A percentile compares a stretch with the other conserved stretches of the same genome.
Conservation (phyloP, 2,113 vertebrate genomes). For the Alligator sinensis region DNA sequence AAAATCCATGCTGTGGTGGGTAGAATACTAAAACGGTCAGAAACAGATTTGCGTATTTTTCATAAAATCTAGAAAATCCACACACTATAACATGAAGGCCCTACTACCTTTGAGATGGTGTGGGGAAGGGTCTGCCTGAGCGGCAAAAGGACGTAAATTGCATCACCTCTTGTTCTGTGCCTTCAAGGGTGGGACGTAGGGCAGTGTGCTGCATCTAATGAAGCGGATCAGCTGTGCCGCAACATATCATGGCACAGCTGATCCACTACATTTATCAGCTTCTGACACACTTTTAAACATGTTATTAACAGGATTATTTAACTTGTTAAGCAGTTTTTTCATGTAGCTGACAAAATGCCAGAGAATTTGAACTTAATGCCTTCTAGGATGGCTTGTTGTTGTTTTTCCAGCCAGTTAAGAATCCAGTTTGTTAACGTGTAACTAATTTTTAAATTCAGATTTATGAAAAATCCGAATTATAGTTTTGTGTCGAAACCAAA, state of each 20-base stretch:
- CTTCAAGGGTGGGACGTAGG: no score
- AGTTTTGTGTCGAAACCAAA: not conserved
- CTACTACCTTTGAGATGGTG: no score
- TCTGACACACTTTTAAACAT: no score
- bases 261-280: no score
- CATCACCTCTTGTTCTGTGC: no score
- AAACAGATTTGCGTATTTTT: not conserved
- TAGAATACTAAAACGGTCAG: not conserved
- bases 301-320: not conserved
- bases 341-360: not conserved
- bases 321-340: not conserved
- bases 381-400: not conserved
- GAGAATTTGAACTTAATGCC: not conserved
- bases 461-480: no score
- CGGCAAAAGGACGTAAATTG: no score
- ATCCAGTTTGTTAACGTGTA: not conserved
- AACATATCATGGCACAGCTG: no score
- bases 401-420: not conserved
- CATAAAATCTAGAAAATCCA: constrained; percentile 21
- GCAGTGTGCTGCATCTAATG: no score
- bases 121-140: no score
- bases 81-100: not conserved
- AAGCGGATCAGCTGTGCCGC: no score
- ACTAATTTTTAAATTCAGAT: no score
- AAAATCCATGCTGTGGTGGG: not conserved